Evolutionary conservation across 2,113 vertebrate species (phyloP), one percentile per base, ranked within the genome.

Genomic region (Larimichthys polyactis): DNA sequence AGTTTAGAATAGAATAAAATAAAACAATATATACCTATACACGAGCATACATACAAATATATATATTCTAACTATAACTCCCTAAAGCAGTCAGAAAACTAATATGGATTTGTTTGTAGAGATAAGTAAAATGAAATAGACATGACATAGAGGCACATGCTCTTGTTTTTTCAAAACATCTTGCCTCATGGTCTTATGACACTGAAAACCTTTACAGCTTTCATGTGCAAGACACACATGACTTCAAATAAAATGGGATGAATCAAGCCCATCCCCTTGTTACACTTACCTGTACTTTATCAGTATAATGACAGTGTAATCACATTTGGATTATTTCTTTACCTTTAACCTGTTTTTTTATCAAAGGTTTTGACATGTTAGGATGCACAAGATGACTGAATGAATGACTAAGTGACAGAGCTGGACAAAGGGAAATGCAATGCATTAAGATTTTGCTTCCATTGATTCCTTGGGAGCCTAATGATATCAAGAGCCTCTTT

Each of bases 221-320:
- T 78, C 11, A 49, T 72, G 29, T 67, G 54, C 1, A 79, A 75
- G 4, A 81, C 43, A 67, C 75, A 78, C 11, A 49, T n/a, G 43
- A 65, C 20, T 49, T 29, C 3, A n/a, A 16, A 36, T 3, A 29
- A 27, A 63, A 12, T 6, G 4, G 5, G 6, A 79, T 66, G 14
- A 36, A 44, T 11, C 0, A 0, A 46, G 4, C 10, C 3, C 11
- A 58, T 36, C 40, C 4, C 5, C 2, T 17, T 12, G 4, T 55
- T 67, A 67, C 29, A 74, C 19, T 2, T 7, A 32, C 32, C 32
- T 32, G 36, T 40, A 62, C 15, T n/a, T 69, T 1, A 40, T 58
- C 11, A 12, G 7, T 58, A 17, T 22, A 16, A 67, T 74, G 5
- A 24, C 11, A 12, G 5, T 19, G 4, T 2, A 12, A 5, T 55